Evolutionary conservation across 92 coral and sea anemone species (phyloP).

Genomic region (Epizoanthus rinbou): DNA sequence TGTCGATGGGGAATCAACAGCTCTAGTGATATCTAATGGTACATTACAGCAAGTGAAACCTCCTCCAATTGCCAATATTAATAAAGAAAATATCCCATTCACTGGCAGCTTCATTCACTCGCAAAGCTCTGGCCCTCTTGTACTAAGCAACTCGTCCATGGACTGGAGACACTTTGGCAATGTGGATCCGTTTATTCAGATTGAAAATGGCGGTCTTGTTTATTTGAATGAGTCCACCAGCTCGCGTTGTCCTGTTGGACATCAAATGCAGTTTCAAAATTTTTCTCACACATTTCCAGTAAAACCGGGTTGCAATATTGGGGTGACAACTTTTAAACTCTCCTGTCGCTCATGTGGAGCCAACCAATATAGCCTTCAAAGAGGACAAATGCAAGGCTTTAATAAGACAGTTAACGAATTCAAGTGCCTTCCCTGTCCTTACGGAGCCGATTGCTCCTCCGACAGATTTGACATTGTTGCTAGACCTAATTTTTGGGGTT

Average conservation of each 20-base stretch:
- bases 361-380: conserved; percentile 13
- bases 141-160: neutral
- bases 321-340: neutral
- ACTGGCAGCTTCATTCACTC: conserved; percentile 22
- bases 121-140: conserved; percentile 15
- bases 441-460: conserved; percentile 57
- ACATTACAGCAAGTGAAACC: neutral
- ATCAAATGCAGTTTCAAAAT: conserved; percentile 19
- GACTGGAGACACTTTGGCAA: conserved; percentile 10
- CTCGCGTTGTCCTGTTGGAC: conserved; percentile 1
- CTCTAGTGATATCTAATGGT: neutral
- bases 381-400: neutral
- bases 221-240: neutral
- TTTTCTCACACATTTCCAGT: conserved; percentile 4
- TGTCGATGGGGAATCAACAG: neutral
- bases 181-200: conserved; percentile 1
- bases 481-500: conserved; percentile 76
- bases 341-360: conserved; percentile 1
- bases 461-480: conserved; percentile 48
- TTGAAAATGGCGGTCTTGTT: neutral
- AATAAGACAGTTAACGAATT: neutral
- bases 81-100: neutral
- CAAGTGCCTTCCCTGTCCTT: conserved; percentile 64
- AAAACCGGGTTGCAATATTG: neutral
- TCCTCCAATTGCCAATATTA: neutral